A percentile compares a stretch with the other conserved stretches of the same genome.
Conservation (phyloP, 23 tunicate species). For the Trididemnum clinides region DNA sequence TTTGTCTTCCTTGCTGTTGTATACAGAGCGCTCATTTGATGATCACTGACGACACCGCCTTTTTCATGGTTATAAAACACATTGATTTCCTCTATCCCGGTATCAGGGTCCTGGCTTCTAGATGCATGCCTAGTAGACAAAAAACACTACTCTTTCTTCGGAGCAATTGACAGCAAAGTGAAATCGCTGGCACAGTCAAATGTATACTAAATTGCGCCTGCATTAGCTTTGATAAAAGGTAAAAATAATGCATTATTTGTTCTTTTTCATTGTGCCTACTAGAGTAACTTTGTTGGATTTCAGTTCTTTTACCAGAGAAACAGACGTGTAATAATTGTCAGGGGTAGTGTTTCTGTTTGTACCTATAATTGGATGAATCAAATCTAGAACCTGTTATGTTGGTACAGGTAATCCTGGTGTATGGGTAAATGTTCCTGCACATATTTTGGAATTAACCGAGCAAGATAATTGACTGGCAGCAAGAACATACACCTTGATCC, state of each 20-base stretch:
- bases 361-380: not conserved
- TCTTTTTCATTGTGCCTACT: not conserved
- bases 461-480: not conserved
- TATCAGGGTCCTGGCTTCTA: not conserved
- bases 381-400: not conserved
- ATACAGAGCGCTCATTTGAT: not conserved
- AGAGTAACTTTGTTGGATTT: not conserved
- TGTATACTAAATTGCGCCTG: not conserved
- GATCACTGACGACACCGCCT: not conserved
- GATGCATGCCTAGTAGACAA: not conserved
- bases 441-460: not conserved
- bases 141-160: not conserved
- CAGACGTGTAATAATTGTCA: not conserved
- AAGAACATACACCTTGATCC: not conserved
- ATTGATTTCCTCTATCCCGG: not conserved
- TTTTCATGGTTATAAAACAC: not conserved
- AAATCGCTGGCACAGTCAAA: too few species aligned
- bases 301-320: not conserved
- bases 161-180: not conserved
- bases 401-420: not conserved
- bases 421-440: not conserved
- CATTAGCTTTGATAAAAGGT: not conserved
- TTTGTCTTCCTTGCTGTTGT: not conserved
- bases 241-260: too few species aligned
- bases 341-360: not conserved